phyloP scores from a whole-genome alignment of 2,797 vertebrate species.

The Tarsius wallacei region DNA sequence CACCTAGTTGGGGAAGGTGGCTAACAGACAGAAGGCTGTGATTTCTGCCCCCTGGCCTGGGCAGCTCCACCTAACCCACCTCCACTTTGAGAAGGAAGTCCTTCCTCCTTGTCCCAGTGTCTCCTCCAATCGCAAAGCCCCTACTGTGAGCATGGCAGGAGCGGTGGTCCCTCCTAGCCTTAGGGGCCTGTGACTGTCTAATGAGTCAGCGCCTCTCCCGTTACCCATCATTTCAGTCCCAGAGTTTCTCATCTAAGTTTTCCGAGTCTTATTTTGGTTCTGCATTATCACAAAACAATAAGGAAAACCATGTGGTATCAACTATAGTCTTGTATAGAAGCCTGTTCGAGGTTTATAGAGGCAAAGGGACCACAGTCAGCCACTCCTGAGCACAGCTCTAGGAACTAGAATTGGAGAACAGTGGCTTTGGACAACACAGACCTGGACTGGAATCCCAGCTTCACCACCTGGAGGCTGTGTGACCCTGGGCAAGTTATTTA shows the following conservation, averaged over 20 bases:
- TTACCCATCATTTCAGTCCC: background rate
- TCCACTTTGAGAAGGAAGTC: background rate
- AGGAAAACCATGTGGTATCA: slow-evolving; percentile 38
- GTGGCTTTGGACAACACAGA: background rate
- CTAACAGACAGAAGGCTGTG: background rate
- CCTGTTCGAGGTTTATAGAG: background rate
- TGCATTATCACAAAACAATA: slow-evolving; percentile 58
- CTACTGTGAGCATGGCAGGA: background rate
- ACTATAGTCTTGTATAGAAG: background rate
- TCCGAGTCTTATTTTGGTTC: slow-evolving; percentile 27
- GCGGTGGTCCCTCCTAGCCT: background rate
- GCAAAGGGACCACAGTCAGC: background rate
- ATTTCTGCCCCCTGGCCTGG: background rate
- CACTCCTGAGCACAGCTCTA: rapidly evolving
- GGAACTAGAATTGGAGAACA: background rate
- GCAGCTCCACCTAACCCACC: background rate
- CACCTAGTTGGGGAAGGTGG: background rate
- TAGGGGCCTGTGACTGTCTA: background rate
- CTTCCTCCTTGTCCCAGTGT: background rate
- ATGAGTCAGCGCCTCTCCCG: background rate
- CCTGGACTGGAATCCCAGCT: background rate
- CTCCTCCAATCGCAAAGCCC: background rate
- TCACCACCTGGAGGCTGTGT: background rate
- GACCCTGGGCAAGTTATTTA: background rate
- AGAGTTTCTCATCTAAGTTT: slow-evolving; percentile 32